Conservation (phyloP, 2,113 vertebrate genomes). For the Saccopteryx bilineata region DNA sequence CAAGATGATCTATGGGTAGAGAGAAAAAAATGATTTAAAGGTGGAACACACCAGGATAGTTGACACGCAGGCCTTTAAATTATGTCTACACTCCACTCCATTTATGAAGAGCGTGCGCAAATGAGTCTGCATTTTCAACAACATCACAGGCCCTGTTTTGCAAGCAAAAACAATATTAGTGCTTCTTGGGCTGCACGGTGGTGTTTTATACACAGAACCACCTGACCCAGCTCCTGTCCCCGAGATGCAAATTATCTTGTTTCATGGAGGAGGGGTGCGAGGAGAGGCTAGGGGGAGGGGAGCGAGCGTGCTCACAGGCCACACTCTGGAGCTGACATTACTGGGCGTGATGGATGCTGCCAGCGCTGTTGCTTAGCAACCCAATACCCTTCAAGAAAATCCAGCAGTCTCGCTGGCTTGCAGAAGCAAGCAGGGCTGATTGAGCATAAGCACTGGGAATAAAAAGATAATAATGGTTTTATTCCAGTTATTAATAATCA, state of each 20-base stretch:
- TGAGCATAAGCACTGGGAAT: slow-evolving; percentile 75
- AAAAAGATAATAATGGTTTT: slow-evolving; percentile 49
- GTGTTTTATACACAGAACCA: slow-evolving; percentile 38
- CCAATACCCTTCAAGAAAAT: slow-evolving; percentile 84
- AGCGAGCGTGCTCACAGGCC: neutral
- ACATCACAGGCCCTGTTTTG: slow-evolving; percentile 7
- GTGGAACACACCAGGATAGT: neutral
- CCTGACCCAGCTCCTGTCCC: slow-evolving; percentile 41
- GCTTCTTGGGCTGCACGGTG: neutral
- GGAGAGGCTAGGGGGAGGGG: neutral
- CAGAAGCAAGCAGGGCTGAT: slow-evolving; percentile 74
- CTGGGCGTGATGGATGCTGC: slow-evolving; percentile 83
- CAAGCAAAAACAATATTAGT: slow-evolving; percentile 35
- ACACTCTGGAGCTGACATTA: slow-evolving; percentile 69
- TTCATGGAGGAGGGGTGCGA: neutral
- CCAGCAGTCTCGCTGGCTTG: slow-evolving; percentile 75
- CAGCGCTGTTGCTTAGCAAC: slow-evolving; percentile 89
- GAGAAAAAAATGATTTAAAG: neutral
- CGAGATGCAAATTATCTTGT: slow-evolving; percentile 69
- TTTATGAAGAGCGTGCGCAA: neutral
- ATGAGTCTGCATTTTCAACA: slow-evolving; percentile 18
- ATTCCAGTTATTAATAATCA: slow-evolving; percentile 52
- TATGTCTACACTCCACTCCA: neutral
- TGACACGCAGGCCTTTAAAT: neutral
- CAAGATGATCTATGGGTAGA: neutral